phyloP scores from a whole-genome alignment of 92 coral and sea anemone genomes.

The Scolanthus callimorphus region DNA sequence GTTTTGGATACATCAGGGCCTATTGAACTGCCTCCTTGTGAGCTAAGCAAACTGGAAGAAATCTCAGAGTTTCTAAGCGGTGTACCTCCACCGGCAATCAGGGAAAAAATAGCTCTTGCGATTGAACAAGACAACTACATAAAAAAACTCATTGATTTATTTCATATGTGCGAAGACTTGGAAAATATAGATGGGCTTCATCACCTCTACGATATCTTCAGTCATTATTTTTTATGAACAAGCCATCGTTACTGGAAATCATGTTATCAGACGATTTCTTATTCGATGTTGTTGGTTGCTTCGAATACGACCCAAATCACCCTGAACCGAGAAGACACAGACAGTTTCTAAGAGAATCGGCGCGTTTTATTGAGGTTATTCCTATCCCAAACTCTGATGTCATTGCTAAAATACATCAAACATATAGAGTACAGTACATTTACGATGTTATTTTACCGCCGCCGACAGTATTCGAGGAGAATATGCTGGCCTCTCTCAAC shows the following conservation, averaged over 20 bases:
- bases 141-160: slow-evolving; percentile 82
- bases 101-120: slow-evolving; percentile 90
- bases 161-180: slow-evolving; percentile 99
- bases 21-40: slow-evolving; percentile 93
- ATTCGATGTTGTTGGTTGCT: slow-evolving; percentile 91
- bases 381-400: slow-evolving; percentile 93
- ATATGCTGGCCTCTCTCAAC: slow-evolving; percentile 82
- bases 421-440: slow-evolving; percentile 93
- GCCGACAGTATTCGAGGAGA: slow-evolving; percentile 95
- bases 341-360: slow-evolving; percentile 83
- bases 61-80: slow-evolving; percentile 88
- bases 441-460: slow-evolving; percentile 93
- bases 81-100: slow-evolving; percentile 85
- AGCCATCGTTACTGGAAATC: slow-evolving; percentile 90
- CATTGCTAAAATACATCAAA: slow-evolving; percentile 91
- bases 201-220: slow-evolving; percentile 90
- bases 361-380: slow-evolving; percentile 85
- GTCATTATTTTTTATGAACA: slow-evolving; percentile 90
- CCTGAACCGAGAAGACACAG: slow-evolving; percentile 81
- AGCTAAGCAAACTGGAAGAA: slow-evolving; percentile 92
- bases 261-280: slow-evolving; percentile 80
- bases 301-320: slow-evolving; percentile 85
- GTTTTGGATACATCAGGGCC: slow-evolving; percentile 96
- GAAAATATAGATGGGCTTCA: slow-evolving; percentile 94
- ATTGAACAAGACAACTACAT: slow-evolving; percentile 96